Base-by-base conservation (phyloP, 2,888 invertebrate species). In the Scaptomyza caliginosa region DNA sequence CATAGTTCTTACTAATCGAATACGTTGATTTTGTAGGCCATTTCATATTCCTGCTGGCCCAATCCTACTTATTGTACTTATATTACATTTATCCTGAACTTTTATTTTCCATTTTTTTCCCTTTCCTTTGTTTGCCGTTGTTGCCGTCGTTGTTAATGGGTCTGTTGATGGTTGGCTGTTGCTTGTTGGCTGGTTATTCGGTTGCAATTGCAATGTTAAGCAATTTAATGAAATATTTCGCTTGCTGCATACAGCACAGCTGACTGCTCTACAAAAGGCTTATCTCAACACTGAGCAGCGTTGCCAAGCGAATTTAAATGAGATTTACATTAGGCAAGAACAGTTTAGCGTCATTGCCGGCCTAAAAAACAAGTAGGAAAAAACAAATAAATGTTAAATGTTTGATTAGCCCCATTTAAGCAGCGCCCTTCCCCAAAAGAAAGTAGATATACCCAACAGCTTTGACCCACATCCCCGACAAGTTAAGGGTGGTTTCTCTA, bases 331-430 rank as follows among this genome's bases (percentile, higher is more conserved):
- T 54, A 58, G 70, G 67, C 74, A 74, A 45, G 59, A 23, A 67
- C 77, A 65, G 67, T 75, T 75, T 54, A 40, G 46, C 55, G 62
- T 54, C 50, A 55, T 67, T 58, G 55, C 51, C 57, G 32, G 32
- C 67, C 55, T 72, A 70, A 68, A 34, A 21, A 21, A 21, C n/a
- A n/a, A n/a, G n/a, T n/a, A n/a, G n/a, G 4, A 21, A 21, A 3
- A 21, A 3, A 21, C 4, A 21, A 3, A 71, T 67, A 70, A 79
- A 88, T 83, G 72, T 77, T 78, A 86, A 86, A 88, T 88, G 88
- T 86, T 86, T 88, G 86, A 86, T 88, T 86, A 86, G 70, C 88
- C 81, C 86, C 81, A 81, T 86, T 86, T 72, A 71, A 70, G 46
- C 68, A 55, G 70, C 73, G 7, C 62, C 63, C n/a, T n/a, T n/a